Evolutionary conservation across 1,140 invertebrate genomes (phyloP).

Genomic region (Drosophila arizonae): DNA sequence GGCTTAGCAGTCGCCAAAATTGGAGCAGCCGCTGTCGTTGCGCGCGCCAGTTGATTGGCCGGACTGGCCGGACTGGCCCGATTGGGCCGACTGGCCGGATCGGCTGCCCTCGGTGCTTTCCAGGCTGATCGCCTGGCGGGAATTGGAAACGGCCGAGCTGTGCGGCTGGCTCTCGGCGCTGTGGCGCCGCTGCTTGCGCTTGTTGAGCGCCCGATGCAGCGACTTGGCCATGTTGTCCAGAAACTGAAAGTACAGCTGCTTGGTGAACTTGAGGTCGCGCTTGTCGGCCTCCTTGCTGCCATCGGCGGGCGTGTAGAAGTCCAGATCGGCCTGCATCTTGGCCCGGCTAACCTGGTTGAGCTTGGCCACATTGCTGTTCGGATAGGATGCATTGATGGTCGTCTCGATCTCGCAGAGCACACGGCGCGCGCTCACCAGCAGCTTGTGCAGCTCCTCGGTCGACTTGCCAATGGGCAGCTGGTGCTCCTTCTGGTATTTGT

Average conservation of each 20-base stretch:
- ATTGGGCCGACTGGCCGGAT: neutral
- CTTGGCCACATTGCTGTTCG: conserved; percentile 60
- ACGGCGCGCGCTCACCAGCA: conserved; percentile 58
- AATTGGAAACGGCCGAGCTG: conserved; percentile 10
- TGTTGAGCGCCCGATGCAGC: conserved; percentile 34
- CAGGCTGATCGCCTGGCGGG: conserved; percentile 19
- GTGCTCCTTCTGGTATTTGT: conserved; percentile 63
- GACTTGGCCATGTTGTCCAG: conserved; percentile 56
- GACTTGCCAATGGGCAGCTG: conserved; percentile 42
- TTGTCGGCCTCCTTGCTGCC: conserved; percentile 48
- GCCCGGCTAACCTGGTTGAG: conserved; percentile 47
- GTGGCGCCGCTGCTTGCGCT: conserved; percentile 25
- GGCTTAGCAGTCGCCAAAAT: neutral
- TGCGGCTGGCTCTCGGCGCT: conserved; percentile 30
- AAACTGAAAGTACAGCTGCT: conserved; percentile 61
- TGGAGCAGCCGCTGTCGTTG: neutral
- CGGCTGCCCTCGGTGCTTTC: conserved; percentile 27
- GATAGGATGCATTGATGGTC: conserved; percentile 67
- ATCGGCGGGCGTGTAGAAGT: conserved; percentile 61
- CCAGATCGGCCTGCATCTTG: conserved; percentile 56
- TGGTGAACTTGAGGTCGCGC: conserved; percentile 64
- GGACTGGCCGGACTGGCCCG: neutral
- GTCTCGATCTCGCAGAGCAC: conserved; percentile 72
- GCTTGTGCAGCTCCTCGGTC: conserved; percentile 61
- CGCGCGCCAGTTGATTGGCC: neutral